Percentiles rank a stretch among this genome's conserved stretches.
Conservation (phyloP, 2,888 invertebrate genomes). For the Candidula unifasciata region DNA sequence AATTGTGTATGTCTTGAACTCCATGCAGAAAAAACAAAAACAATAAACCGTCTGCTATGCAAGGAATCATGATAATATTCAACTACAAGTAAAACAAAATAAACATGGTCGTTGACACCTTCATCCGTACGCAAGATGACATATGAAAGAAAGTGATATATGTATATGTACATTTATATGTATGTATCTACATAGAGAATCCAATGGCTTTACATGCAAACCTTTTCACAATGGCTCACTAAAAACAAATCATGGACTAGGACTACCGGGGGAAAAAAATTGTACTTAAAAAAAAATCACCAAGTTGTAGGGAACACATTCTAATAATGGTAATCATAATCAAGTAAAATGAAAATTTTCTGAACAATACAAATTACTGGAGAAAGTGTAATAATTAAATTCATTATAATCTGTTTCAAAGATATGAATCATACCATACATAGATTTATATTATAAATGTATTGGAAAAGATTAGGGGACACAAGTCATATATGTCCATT, state of each 20-base stretch:
- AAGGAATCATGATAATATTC: not conserved
- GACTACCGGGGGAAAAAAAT: conserved; percentile 3
- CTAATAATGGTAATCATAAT: conserved; percentile 14
- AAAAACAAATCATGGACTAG: not conserved
- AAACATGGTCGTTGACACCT: no score
- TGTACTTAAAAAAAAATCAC: not conserved
- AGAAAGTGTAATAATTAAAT: no score
- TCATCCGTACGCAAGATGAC: not conserved
- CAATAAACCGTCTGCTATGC: not conserved
- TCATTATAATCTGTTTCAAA: not conserved
- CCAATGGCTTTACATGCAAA: not conserved
- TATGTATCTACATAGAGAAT: not conserved
- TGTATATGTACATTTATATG: not conserved
- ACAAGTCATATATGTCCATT: conserved; percentile 1
- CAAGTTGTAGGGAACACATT: conserved; percentile 15
- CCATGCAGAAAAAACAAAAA: not conserved
- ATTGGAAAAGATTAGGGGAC: not conserved
- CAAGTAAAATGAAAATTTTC: not conserved
- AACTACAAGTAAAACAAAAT: not conserved
- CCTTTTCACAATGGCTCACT: conserved; percentile 17
- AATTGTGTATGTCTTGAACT: not conserved
- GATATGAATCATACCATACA: not conserved
- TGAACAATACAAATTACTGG: not conserved
- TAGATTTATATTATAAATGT: not conserved
- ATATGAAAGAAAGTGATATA: not conserved